A percentile compares a stretch with the other conserved stretches of the same genome.
Conservation (phyloP, 2,888 invertebrate species). For the Orchesellides sinensis region DNA sequence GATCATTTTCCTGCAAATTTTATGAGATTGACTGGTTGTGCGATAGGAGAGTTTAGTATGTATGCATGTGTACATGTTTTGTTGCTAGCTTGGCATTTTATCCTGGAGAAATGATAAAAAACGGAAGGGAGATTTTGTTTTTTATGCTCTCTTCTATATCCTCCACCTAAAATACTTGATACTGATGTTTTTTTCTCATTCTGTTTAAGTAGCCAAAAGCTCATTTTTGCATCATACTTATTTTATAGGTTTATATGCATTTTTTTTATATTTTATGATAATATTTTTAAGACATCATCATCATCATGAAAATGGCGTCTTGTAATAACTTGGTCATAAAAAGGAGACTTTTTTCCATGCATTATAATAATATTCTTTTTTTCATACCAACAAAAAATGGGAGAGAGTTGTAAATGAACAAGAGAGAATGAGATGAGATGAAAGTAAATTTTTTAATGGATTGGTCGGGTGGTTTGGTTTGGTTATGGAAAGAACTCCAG, state of each 20-base stretch:
- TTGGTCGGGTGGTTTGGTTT: neutral
- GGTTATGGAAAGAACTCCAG: too few species aligned
- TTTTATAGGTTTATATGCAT: neutral
- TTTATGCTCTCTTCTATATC: too few species aligned
- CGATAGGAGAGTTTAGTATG: neutral
- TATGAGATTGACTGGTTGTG: constrained; percentile 13
- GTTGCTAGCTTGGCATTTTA: too few species aligned
- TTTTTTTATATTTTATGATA: neutral
- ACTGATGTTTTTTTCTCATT: too few species aligned
- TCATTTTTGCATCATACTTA: neutral
- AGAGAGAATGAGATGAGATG: neutral
- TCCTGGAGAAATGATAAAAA: too few species aligned
- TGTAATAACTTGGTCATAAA: constrained; percentile 29
- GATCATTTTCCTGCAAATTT: constrained; percentile 38
- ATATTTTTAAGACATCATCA: neutral
- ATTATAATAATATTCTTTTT: neutral
- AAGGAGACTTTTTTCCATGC: neutral
- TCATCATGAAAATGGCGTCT: constrained; percentile 28
- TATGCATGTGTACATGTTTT: too few species aligned
- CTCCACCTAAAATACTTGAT: too few species aligned
- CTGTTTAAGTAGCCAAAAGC: neutral
- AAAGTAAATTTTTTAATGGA: constrained; percentile 16
- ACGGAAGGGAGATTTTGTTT: too few species aligned
- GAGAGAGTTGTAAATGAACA: neutral
- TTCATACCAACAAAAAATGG: neutral